Evolutionary conservation across 2,113 vertebrate species (phyloP), one percentile per base, ranked within the genome.

Genomic region (Dolichotis patagonum): DNA sequence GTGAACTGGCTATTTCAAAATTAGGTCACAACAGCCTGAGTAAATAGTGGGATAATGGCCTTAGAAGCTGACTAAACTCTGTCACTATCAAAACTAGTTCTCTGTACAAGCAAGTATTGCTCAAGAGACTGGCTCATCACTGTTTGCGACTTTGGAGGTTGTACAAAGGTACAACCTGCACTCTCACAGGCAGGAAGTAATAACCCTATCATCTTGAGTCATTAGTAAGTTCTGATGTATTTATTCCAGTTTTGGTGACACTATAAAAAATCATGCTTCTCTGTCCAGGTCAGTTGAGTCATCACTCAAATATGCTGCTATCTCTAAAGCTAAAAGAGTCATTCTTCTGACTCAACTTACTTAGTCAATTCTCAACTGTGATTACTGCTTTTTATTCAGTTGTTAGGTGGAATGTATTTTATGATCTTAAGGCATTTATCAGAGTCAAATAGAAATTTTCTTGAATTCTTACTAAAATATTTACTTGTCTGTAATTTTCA

Each of bases 391-490:
- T 6, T 30, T 35, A 17, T 91, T 63, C 6, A 88, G 56, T 14
- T 82, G 11, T 16, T 77, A 75, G 12, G 24, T 62, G 3, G 85
- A 85, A 78, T n/a, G 75, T 4, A n/a, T 3, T 49, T 88, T 69
- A 69, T 22, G 43, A 1, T 58, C 62, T 86, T 52, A 65, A 86
- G 35, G 24, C 6, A 63, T 19, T 71, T 69, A 86, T 78, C 19
- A 78, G 17, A 83, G n/a, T 65, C 9, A 93, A 92, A 56, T 35
- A 81, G 12, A 96, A 82, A 4, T n/a, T 94, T 85, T 58, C n/a
- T 52, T 49, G 58, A 73, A 3, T 41, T 75, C 22, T 38, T 88
- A 85, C 38, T 52, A 69, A 83, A 73, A 94, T 49, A 43, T 43
- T 0, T 87, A 12, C 60, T 95, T 58, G 73, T 22, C 12, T 35